phyloP scores from a whole-genome alignment of 2,888 invertebrate species.

The Netelia inedita region DNA sequence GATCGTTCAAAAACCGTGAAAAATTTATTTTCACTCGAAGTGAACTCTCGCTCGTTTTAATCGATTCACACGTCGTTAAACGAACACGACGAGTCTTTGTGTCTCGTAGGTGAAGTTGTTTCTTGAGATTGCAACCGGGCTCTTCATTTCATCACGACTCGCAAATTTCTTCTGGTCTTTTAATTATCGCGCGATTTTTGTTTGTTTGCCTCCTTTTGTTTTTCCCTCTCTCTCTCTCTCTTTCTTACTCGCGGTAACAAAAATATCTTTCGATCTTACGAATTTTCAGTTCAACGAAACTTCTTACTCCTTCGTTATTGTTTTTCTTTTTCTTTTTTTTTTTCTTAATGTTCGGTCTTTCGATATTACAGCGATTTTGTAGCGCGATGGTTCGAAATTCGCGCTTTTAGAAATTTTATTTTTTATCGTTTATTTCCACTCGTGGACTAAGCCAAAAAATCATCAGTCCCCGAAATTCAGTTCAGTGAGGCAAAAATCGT shows the following conservation, averaged over 20 bases:
- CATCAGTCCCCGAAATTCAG: constrained; percentile 2
- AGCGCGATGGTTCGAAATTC: constrained; percentile 10
- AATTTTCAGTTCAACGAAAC: constrained; percentile 21
- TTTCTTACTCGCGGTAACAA: constrained; percentile 33
- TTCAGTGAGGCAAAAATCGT: constrained; percentile 31
- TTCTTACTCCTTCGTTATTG: background rate
- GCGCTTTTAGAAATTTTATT: background rate
- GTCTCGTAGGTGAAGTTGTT: background rate
- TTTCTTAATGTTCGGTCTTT: background rate
- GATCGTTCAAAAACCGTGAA: constrained; percentile 12
- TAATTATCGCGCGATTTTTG: background rate
- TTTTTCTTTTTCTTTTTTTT: background rate
- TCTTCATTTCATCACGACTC: background rate
- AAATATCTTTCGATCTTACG: constrained; percentile 45
- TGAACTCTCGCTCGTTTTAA: no score
- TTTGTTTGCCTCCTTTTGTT: background rate
- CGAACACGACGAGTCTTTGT: no score
- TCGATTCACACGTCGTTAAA: no score
- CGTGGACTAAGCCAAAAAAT: background rate
- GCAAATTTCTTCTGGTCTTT: background rate
- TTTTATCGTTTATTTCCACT: constrained; percentile 5
- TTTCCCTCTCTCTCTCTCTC: background rate
- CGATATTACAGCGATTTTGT: constrained; percentile 14
- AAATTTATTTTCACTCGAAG: no score
- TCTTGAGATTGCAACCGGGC: constrained; percentile 21